These are phyloP conservation scores for Thereva nobilitata DNA, from an alignment of 2,888 invertebrate species.

Conservation along the genomic window DNA sequence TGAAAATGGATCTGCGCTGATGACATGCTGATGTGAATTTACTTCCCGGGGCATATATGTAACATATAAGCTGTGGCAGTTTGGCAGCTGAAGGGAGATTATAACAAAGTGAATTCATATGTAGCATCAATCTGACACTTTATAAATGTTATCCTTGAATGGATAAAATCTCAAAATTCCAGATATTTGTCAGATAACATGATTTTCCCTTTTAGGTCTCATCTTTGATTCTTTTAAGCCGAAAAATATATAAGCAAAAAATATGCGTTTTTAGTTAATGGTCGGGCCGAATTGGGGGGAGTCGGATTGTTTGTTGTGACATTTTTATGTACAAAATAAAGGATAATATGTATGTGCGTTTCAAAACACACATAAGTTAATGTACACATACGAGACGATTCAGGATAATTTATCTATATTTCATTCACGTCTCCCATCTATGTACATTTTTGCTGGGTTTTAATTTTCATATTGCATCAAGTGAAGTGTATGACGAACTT, in stretches of 20 bases:
- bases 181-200: slow-evolving; percentile 44
- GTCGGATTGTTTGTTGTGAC: slow-evolving; percentile 21
- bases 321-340: too few species aligned
- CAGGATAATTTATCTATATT: too few species aligned
- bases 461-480: too few species aligned
- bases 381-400: too few species aligned
- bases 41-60: slow-evolving; percentile 16
- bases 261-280: slow-evolving; percentile 38
- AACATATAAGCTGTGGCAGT: slow-evolving; percentile 17
- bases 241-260: slow-evolving; percentile 29
- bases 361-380: too few species aligned
- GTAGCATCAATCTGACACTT: slow-evolving; percentile 42
- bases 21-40: background rate
- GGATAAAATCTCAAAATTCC: slow-evolving; percentile 40
- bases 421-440: too few species aligned
- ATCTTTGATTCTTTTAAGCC: slow-evolving; percentile 12
- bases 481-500: too few species aligned
- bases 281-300: slow-evolving; percentile 25
- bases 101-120: slow-evolving; percentile 45
- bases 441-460: too few species aligned
- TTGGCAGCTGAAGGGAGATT: slow-evolving; percentile 41
- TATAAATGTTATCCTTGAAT: slow-evolving; percentile 35
- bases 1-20: too few species aligned
- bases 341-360: too few species aligned
- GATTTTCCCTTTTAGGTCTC: slow-evolving; percentile 42